phyloP scores from a whole-genome alignment of 2,797 vertebrate genomes.

The Silurus aristotelis region DNA sequence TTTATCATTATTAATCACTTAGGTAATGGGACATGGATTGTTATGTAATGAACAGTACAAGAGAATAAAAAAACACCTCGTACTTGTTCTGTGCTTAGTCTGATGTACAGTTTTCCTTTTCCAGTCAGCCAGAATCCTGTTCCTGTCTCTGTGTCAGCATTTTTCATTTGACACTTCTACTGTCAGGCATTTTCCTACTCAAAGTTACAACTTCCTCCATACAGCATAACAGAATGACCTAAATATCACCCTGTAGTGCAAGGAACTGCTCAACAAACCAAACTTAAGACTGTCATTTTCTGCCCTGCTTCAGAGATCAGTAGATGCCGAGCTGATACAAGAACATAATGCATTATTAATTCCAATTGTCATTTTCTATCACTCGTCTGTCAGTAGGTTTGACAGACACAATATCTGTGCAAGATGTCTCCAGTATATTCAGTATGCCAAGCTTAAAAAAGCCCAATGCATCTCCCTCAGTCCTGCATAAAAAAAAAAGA shows the following conservation, averaged over 20 bases:
- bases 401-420: conserved; percentile 25
- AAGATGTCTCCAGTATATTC: conserved; percentile 10
- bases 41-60: neutral
- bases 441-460: conserved; percentile 58
- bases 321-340: neutral
- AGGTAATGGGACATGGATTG: neutral
- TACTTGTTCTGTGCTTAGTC: neutral
- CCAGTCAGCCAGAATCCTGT: neutral
- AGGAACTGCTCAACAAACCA: conserved; percentile 21
- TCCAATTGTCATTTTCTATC: conserved; percentile 25
- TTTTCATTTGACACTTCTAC: neutral
- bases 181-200: conserved; percentile 6
- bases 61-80: neutral
- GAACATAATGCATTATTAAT: conserved; percentile 28
- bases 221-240: conserved; percentile 16
- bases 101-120: neutral
- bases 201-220: conserved; percentile 8
- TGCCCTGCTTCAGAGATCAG: conserved; percentile 19
- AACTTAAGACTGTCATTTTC: neutral
- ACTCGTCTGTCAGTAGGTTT: conserved; percentile 1
- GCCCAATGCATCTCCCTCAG: conserved; percentile 56
- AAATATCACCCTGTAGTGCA: conserved; percentile 21
- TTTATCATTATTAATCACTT: neutral
- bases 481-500: conserved; percentile 9
- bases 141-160: neutral